phyloP scores from a whole-genome alignment of 2,888 invertebrate species.

The Phorcus lineatus region DNA sequence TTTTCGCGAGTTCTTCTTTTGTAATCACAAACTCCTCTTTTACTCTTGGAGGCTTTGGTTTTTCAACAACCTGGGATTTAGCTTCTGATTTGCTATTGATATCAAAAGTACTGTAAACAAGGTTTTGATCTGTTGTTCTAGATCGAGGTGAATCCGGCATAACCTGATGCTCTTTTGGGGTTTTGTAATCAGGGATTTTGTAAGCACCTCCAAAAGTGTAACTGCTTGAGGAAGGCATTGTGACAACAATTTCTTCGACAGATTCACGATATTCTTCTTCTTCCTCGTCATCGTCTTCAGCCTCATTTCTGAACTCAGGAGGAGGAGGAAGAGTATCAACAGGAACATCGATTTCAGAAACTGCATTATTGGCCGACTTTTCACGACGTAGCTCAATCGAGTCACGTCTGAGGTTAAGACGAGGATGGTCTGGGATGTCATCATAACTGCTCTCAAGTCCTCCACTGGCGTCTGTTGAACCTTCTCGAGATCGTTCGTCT shows the following conservation, averaged over 20 bases:
- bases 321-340: conserved; percentile 41
- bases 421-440: background rate
- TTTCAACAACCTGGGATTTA: background rate
- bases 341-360: conserved; percentile 33
- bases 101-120: conserved; percentile 26
- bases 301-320: conserved; percentile 39
- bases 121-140: background rate
- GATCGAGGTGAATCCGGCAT: conserved; percentile 12
- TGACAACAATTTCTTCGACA: conserved; percentile 40
- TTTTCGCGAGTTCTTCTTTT: conserved; percentile 54
- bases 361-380: background rate
- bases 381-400: background rate
- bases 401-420: background rate
- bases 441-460: background rate
- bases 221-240: conserved; percentile 36
- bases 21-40: conserved; percentile 68
- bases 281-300: conserved; percentile 25
- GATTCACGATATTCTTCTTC: conserved; percentile 47
- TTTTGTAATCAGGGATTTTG: conserved; percentile 47
- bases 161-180: conserved; percentile 42
- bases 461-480: background rate
- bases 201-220: conserved; percentile 38
- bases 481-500: background rate
- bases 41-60: conserved; percentile 2
- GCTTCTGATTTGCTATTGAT: background rate